Conservation (phyloP, 2,888 invertebrate species). For the Marasmarcha lunaedactyla region DNA sequence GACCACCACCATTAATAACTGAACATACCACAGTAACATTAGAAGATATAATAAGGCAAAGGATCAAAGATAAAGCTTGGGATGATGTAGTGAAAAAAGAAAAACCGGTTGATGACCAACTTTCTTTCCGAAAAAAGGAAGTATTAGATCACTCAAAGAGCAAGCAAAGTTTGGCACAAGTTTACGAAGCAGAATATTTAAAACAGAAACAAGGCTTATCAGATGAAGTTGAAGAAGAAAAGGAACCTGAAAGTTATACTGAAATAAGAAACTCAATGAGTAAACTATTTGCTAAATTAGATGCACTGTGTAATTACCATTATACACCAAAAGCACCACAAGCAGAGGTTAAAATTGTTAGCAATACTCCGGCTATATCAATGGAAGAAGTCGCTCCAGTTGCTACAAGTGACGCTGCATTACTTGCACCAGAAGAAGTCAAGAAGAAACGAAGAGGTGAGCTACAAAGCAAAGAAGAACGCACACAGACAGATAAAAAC, state of each 20-base stretch:
- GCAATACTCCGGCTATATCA: conserved; percentile 88
- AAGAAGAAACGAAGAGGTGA: conserved; percentile 72
- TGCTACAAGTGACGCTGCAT: conserved; percentile 83
- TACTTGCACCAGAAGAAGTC: conserved; percentile 94
- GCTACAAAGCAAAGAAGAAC: conserved; percentile 80
- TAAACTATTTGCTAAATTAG: conserved; percentile 84
- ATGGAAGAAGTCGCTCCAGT: conserved; percentile 97
- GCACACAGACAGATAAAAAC: conserved; percentile 88
- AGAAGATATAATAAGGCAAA: conserved; percentile 90
- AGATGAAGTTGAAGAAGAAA: conserved; percentile 70
- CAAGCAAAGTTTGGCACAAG: conserved; percentile 91
- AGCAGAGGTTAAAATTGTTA: conserved; percentile 90
- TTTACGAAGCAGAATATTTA: conserved; percentile 91
- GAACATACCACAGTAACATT: conserved; percentile 88
- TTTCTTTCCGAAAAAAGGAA: conserved; percentile 88
- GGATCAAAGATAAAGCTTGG: conserved; percentile 94
- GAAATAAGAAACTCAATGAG: conserved; percentile 82
- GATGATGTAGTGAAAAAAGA: conserved; percentile 92
- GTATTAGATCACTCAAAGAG: conserved; percentile 94
- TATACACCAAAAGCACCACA: conserved; percentile 90
- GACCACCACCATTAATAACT: conserved; percentile 92
- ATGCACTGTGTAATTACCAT: conserved; percentile 93
- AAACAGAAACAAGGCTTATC: conserved; percentile 72
- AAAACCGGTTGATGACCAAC: conserved; percentile 84
- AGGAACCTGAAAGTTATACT: conserved; percentile 80